Percentiles rank a stretch among this genome's conserved stretches.
These are phyloP conservation scores for Solea solea DNA, from an alignment of 2,113 vertebrate genomes.

Conservation along the genomic window DNA sequence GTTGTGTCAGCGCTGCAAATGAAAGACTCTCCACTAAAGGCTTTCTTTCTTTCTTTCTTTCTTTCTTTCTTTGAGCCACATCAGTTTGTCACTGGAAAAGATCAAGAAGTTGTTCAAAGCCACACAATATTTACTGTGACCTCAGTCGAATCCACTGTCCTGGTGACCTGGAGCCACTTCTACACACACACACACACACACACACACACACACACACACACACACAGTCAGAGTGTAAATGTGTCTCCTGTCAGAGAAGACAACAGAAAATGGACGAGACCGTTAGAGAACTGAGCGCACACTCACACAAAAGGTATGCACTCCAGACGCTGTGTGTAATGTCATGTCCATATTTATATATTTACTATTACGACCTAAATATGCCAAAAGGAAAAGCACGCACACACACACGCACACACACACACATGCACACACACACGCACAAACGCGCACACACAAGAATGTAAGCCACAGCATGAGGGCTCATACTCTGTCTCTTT, in stretches of 20 bases:
- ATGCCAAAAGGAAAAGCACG: constrained; percentile 19
- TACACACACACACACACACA: background rate
- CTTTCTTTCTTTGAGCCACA: background rate
- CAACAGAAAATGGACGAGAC: constrained; percentile 10
- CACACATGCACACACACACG: background rate
- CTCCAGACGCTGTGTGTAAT: background rate
- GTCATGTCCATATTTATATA: constrained; percentile 42
- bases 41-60: too few species aligned
- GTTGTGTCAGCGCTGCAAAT: background rate
- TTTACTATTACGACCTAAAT: constrained; percentile 57
- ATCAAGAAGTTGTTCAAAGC: background rate
- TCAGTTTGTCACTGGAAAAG: background rate
- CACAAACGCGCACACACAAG: background rate
- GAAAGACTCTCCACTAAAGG: background rate
- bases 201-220: background rate
- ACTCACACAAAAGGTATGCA: background rate
- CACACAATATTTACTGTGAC: background rate
- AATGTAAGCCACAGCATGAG: constrained; percentile 55
- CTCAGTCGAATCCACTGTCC: background rate
- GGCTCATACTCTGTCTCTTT: constrained; percentile 46
- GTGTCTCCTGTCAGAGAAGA: background rate
- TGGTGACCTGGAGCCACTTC: constrained; percentile 1
- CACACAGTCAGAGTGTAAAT: background rate
- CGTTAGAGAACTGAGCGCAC: background rate
- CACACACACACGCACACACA: constrained; percentile 2